Evolutionary conservation across 2,797 vertebrate species (phyloP).

Genomic region (Pseudochirops corinnae): DNA sequence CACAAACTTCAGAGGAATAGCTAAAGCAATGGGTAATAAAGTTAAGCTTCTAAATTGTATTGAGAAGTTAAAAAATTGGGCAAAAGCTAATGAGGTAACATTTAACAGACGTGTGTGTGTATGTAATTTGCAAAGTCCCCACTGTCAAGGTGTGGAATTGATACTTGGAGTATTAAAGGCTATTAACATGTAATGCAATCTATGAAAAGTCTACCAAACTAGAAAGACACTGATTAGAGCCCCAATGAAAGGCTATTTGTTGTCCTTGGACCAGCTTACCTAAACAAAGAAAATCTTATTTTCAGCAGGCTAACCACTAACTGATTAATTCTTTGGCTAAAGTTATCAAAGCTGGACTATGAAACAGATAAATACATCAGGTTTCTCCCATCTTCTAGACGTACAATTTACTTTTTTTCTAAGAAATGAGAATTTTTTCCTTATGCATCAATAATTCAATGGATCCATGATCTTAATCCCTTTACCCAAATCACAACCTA

Average conservation of each 20-base stretch:
- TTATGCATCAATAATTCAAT: not conserved
- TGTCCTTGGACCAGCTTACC: not conserved
- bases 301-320: not conserved
- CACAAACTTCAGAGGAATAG: not conserved
- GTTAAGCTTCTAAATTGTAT: not conserved
- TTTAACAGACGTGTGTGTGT: not conserved
- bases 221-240: not conserved
- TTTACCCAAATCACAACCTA: not conserved
- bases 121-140: not conserved
- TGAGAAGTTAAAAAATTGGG: not conserved
- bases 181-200: not conserved
- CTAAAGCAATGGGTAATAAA: not conserved
- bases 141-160: not conserved
- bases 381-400: not conserved
- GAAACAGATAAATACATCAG: not conserved
- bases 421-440: not conserved
- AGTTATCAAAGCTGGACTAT: not conserved
- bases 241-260: not conserved
- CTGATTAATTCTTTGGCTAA: not conserved
- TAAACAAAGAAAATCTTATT: not conserved
- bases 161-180: not conserved
- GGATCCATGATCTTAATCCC: not conserved
- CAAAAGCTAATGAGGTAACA: not conserved
- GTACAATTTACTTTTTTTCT: not conserved
- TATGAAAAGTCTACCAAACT: not conserved